Base-by-base conservation (phyloP, 2,888 invertebrate species). In the Drosophila robusta region DNA sequence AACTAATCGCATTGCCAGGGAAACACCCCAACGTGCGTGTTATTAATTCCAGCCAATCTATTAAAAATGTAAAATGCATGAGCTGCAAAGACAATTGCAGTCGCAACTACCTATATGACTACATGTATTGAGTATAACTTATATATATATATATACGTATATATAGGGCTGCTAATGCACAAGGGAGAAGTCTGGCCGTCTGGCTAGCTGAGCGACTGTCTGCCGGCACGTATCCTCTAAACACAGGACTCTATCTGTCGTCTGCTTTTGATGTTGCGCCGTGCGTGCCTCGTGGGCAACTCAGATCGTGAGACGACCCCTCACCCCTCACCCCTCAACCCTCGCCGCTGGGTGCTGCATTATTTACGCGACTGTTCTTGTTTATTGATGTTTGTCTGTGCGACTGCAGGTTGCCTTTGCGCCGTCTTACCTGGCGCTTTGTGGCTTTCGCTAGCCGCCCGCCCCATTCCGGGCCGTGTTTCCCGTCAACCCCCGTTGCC, bases 41-140 rank as follows among this genome's bases (percentile, higher is more conserved):
- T 82, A 88, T 90, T 89, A 87, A 89, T 88, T 71, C 80, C 79
- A 80, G 80, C 68, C 90, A 86, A 91, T 89, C 87, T 86, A 90
- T 90, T 91, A 89, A 87, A 89, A 89, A 87, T 89, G 83, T 78
- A 89, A 85, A 89, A 89, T 78, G 73, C 84, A 88, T 81, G 87
- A 85, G 73, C 69, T 44, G 44, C 75, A 73, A 44, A 77, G 51
- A 80, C 78, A 75, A 87, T 75, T 87, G 80, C 79, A 83, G 55
- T 78, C 47, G 61, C 41, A 70, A 72, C 62, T 62, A 64, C 42
- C 44, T 64, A 52, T 45, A 44, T 61, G 24, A 47, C 26, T 49
- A 26, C 38, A 39, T 11, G 24, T 18, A 18, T 18, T 32, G 12
- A 29, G 49, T 42, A 44, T 49, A 49, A 22, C 4, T 36, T 9